Percentiles rank a stretch among this genome's conserved stretches.
These are phyloP conservation scores for Gastrophryne carolinensis DNA, from an alignment of 2,797 vertebrate species.

Conservation along the genomic window DNA sequence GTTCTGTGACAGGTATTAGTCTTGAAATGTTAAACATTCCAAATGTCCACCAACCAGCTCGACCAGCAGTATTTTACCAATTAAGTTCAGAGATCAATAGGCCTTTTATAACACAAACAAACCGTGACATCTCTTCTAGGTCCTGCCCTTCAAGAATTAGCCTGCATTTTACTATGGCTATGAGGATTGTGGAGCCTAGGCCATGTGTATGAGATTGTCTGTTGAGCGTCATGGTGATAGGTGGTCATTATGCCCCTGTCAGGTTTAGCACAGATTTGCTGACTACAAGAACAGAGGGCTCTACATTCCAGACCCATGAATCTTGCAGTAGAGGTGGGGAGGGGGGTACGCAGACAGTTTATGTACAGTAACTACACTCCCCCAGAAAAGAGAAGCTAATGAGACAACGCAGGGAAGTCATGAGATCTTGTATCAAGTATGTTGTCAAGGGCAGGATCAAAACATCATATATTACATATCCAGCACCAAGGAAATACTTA, in stretches of 20 bases:
- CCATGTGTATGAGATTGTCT: slow-evolving; percentile 15
- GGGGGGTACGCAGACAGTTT: not conserved
- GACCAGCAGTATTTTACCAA: slow-evolving; percentile 14
- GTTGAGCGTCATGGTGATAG: slow-evolving; percentile 10
- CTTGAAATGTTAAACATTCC: not conserved
- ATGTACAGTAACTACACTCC: not conserved
- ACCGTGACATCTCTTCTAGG: slow-evolving; percentile 3
- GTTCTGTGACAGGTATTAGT: too few species aligned
- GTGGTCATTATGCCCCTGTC: slow-evolving; percentile 11
- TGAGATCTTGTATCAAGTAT: not conserved
- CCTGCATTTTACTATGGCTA: slow-evolving; percentile 13
- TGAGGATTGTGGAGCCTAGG: slow-evolving; percentile 38
- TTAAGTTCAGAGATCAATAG: slow-evolving; percentile 11
- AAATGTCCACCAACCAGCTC: slow-evolving; percentile 2
- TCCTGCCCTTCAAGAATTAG: slow-evolving; percentile 2
- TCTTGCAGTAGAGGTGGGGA: too few species aligned
- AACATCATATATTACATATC: not conserved
- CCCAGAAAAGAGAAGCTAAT: not conserved
- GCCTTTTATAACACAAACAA: slow-evolving; percentile 24
- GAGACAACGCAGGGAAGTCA: not conserved
- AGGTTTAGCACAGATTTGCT: slow-evolving; percentile 32
- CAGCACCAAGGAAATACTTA: not conserved
- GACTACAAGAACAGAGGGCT: slow-evolving; percentile 1
- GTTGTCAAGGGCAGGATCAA: not conserved
- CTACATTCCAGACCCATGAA: slow-evolving; percentile 28